Evolutionary conservation across 2,888 invertebrate species (phyloP), one percentile per base, ranked within the genome.

Genomic region (Carterocephalus palaemon): DNA sequence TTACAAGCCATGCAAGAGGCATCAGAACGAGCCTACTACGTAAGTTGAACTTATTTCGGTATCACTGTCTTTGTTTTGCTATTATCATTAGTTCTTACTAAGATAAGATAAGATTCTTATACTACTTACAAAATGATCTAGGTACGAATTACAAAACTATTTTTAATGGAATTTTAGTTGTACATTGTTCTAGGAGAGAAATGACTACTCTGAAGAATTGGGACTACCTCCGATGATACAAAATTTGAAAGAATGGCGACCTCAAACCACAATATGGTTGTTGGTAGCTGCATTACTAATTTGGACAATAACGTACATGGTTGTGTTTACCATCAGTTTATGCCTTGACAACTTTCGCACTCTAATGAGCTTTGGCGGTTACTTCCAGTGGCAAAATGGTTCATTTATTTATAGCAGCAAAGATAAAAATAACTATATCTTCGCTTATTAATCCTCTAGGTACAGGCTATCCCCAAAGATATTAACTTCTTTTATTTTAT

Each of bases 221-320:
- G 49, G 38, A 5, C n/a, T 2, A n/a, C n/a, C 7, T 15, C 28
- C n/a, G 4, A 13, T 26, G 6, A 39, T 13, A 1, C 34, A 40
- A 31, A 12, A 24, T 7, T 7, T 47, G 23, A 36, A 49, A 39
- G 55, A 62, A 40, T 60, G 62, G 57, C 59, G 48, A 19, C 47
- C 54, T 7, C 62, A 65, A 28, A 62, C 57, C 4, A 64, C 63
- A 8, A 42, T 71, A 4, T 67, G 66, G 64, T 49, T 76, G 57
- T 38, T 76, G 46, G 33, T 62, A 1, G 50, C 64, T 2, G 70
- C 70, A 2, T 16, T 76, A 1, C 26, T 69, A 8, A 31, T 76
- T 5, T 77, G 75, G 76, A 39, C 67, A 6, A 62, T 19, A 59
- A 31, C 22, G 2, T 39, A 39, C n/a, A n/a, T 31, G 2, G 20